Conservation (phyloP, 2,888 invertebrate species). For the Brenthis daphne region DNA sequence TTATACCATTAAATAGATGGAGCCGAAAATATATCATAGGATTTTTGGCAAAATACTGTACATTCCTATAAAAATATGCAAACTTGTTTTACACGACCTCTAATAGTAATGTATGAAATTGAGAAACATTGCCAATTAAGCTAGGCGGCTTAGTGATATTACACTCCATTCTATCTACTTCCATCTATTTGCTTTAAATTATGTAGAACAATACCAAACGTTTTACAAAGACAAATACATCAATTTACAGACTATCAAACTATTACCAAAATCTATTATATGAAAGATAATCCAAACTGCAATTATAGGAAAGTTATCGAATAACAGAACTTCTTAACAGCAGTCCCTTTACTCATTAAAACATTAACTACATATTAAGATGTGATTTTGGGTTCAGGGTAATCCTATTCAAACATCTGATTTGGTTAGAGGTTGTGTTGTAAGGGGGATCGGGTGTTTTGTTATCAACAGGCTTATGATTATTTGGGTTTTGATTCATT, state of each 20-base stretch:
- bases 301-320: constrained; percentile 31
- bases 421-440: constrained; percentile 17
- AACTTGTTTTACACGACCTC: too few relatives aligned
- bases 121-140: too few relatives aligned
- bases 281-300: constrained; percentile 30
- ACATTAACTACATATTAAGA: constrained; percentile 66
- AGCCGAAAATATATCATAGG: too few relatives aligned
- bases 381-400: constrained; percentile 46
- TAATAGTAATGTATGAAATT: too few relatives aligned
- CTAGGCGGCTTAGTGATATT: too few relatives aligned
- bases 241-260: constrained; percentile 9
- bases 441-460: constrained; percentile 11
- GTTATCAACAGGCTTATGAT: constrained; percentile 19
- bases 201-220: not conserved
- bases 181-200: not conserved
- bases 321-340: constrained; percentile 24
- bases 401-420: constrained; percentile 57
- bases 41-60: too few relatives aligned
- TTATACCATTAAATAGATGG: too few relatives aligned
- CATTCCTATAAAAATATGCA: too few relatives aligned
- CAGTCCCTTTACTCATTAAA: constrained; percentile 58
- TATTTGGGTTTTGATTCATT: constrained; percentile 11
- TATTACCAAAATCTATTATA: constrained; percentile 19
- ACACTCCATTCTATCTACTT: too few relatives aligned
- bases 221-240: constrained; percentile 6